Percentiles rank a stretch among this genome's conserved stretches.
Conservation (phyloP, 2,888 invertebrate genomes). For the Drosophila meridiana region DNA sequence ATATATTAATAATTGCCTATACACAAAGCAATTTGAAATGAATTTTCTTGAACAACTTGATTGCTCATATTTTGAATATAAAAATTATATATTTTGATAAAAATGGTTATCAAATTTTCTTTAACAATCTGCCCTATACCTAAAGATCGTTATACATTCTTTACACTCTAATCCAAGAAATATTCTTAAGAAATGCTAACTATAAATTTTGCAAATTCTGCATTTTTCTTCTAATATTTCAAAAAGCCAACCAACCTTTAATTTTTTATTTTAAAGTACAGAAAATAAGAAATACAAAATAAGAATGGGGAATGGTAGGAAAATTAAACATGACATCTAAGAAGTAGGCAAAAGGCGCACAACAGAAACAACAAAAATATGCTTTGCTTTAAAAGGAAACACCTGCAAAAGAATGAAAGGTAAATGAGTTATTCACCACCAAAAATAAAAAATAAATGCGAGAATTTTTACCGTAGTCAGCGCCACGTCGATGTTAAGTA, state of each 20-base stretch:
- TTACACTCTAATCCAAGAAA: too few species aligned
- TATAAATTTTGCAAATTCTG: not conserved
- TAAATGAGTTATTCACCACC: slow-evolving; percentile 9
- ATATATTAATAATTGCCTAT: too few species aligned
- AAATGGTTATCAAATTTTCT: too few species aligned
- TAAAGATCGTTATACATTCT: too few species aligned
- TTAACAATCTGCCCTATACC: too few species aligned
- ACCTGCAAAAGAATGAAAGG: slow-evolving; percentile 44
- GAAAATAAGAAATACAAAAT: too few species aligned
- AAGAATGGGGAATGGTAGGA: slow-evolving; percentile 42
- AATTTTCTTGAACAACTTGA: too few species aligned
- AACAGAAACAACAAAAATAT: slow-evolving; percentile 47
- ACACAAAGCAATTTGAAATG: too few species aligned
- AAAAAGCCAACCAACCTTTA: not conserved
- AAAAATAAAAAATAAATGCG: slow-evolving; percentile 2
- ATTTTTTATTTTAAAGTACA: too few species aligned
- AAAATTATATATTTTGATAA: too few species aligned
- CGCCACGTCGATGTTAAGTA: slow-evolving; percentile 34
- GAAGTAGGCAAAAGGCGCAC: slow-evolving; percentile 10
- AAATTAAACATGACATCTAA: slow-evolving; percentile 25
- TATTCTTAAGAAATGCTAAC: not conserved
- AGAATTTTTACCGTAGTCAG: slow-evolving; percentile 1
- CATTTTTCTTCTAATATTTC: too few species aligned
- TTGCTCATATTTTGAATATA: too few species aligned
- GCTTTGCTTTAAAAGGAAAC: slow-evolving; percentile 37